A percentile compares a stretch with the other conserved stretches of the same genome.
Conservation (phyloP, 2,113 vertebrate species). For the Peromyscus leucopus region DNA sequence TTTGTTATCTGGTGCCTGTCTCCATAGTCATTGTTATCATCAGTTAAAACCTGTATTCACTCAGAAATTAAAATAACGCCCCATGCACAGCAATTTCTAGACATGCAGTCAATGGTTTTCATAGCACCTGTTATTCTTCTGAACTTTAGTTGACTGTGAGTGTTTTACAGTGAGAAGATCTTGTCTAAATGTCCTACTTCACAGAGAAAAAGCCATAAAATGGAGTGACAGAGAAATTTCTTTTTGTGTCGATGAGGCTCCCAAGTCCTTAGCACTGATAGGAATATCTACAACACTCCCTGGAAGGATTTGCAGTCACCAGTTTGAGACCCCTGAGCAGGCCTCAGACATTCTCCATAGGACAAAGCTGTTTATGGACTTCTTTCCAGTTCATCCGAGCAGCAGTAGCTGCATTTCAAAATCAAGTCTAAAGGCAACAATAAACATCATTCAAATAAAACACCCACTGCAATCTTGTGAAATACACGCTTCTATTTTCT, state of each 20-base stretch:
- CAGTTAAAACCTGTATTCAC: slow-evolving; percentile 44
- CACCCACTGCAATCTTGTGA: not conserved
- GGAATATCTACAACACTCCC: not conserved
- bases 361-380: not conserved
- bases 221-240: not conserved
- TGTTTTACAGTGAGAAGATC: not conserved
- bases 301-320: not conserved
- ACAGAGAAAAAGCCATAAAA: slow-evolving; percentile 44
- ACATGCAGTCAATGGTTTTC: slow-evolving; percentile 10
- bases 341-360: not conserved
- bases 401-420: not conserved
- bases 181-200: not conserved
- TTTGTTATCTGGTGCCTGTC: slow-evolving; percentile 26
- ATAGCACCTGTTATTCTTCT: not conserved
- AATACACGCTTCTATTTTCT: not conserved
- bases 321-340: not conserved
- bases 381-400: not conserved
- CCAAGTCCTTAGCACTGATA: not conserved
- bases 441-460: not conserved
- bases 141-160: not conserved
- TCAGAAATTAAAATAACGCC: slow-evolving; percentile 46
- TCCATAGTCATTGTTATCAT: not conserved
- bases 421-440: slow-evolving; percentile 1
- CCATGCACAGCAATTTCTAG: not conserved
- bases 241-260: not conserved